Base-by-base conservation (phyloP, 2,888 invertebrate genomes). In the Nineta flava region DNA sequence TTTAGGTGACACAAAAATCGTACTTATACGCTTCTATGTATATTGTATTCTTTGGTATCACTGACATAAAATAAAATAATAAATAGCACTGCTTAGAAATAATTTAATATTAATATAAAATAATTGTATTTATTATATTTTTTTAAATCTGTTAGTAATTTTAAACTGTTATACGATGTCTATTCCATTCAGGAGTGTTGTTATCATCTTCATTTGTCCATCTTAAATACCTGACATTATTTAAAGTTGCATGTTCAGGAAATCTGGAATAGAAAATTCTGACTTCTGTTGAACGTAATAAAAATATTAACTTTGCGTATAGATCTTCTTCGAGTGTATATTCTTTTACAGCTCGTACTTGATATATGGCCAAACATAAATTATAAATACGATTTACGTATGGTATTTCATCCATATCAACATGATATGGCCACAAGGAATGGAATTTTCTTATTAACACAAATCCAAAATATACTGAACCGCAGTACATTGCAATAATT, bases 401-500 rank as follows among this genome's bases (percentile, higher is more conserved):
- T 34, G 63, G 61, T 52, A 61, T 57, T 26, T 62, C 62, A 2
- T 55, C 46, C 43, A 56, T 51, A 61, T 62, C 60, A 17, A 59
- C 53, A 1, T 16, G n/a, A 5, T 51, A 19, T 7, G 51, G 52
- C 13, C 42, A 43, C 12, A 34, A 10, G 3, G 26, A 10, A 13
- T 57, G n/a, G 55, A 73, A 65, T 9, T 70, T 67, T 43, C 80
- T 70, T 6, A 79, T 68, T 47, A 79, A 63, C 51, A 73, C 69
- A 53, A 75, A 75, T 42, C 75, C 67, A 47, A 80, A 69, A 53
- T 81, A 65, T 47, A 83, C 79, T 59, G 81, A 69, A 4, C 79
- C 72, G 17, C 76, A 70, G 64, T 82, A 83, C 61, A 81, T 63
- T 40, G 80, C 79, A 55, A 79, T 70, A 56, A 83, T 80, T 55